Evolutionary conservation across 1,140 invertebrate genomes (phyloP), one percentile per base, ranked within the genome.

Genomic region (Drosophila azteca): DNA sequence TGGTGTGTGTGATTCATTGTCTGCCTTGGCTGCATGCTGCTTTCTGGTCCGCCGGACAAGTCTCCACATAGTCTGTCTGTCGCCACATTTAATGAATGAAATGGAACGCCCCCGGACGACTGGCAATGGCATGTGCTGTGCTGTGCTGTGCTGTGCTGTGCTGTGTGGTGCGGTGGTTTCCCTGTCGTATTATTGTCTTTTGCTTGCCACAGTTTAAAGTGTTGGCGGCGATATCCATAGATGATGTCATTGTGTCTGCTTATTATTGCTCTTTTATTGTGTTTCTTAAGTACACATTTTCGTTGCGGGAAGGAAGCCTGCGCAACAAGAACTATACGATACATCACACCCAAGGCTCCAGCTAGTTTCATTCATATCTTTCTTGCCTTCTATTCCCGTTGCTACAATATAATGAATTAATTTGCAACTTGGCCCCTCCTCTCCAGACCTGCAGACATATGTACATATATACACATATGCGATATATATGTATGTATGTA

Each of bases 81-180:
- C 81, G 82, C 75, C 81, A 78, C 82, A 63, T 87, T 87, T 87
- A 87, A 87, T 87, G 82, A 87, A 87, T 87, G 82, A 87, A 87
- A 82, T 79, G 78, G 63, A 75, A 87, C 79, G 73, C 77, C 72
- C 70, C 69, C 17, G 26, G 59, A 54, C 54, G 44, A 67, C 61
- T 46, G 3, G 46, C 17, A 48, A 48, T 48, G 46, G 22, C 66
- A 71, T 70, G 66, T 71, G 54, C 17, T 20, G 17, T 20, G 17
- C 17, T 20, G 0, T 20, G 17, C 17, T 20, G 17, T 20, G 17
- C 1, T 0, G 17, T 20, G 17, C 68, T 20, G 0, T 20, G 17
- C 17, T 20, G 17, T 20, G 17, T 20, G 17, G 17, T 20, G 17
- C 68, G 54, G 55, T 71, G 51, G 52, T 49, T 61, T 74, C 61